Percentiles rank a stretch among this genome's conserved stretches.
Evolutionary conservation across 2,797 vertebrate species (phyloP).

Genomic region (Calcarius lapponicus): DNA sequence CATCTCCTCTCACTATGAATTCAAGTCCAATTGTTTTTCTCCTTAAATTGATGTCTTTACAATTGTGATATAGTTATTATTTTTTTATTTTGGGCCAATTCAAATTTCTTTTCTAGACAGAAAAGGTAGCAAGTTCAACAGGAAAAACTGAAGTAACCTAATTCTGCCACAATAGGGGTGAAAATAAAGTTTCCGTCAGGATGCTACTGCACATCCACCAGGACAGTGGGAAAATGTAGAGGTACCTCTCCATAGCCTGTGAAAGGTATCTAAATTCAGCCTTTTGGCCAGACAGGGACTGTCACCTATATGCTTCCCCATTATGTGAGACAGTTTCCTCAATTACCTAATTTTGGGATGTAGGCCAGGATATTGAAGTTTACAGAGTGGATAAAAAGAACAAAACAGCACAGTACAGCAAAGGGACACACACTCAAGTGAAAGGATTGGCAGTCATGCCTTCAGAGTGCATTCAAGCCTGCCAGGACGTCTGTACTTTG

Average conservation of each 20-base stretch:
- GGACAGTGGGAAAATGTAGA: background rate
- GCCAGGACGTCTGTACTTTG: background rate
- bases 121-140: background rate
- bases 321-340: background rate
- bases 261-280: background rate
- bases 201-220: background rate
- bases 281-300: background rate
- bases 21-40: background rate
- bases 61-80: background rate
- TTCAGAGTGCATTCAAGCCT: background rate
- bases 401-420: background rate
- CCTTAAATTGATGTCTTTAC: background rate
- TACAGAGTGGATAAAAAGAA: background rate
- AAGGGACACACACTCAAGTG: background rate
- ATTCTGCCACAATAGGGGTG: rapidly evolving
- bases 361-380: background rate
- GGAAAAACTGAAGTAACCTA: background rate
- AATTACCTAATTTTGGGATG: background rate
- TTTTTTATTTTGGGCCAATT: background rate
- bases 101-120: background rate
- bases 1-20: background rate
- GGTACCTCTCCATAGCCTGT: background rate
- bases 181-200: background rate
- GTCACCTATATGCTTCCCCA: background rate
- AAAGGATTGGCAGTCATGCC: background rate